These are phyloP conservation scores for Volucella inflata DNA, from an alignment of 2,888 invertebrate species.

Conservation along the genomic window DNA sequence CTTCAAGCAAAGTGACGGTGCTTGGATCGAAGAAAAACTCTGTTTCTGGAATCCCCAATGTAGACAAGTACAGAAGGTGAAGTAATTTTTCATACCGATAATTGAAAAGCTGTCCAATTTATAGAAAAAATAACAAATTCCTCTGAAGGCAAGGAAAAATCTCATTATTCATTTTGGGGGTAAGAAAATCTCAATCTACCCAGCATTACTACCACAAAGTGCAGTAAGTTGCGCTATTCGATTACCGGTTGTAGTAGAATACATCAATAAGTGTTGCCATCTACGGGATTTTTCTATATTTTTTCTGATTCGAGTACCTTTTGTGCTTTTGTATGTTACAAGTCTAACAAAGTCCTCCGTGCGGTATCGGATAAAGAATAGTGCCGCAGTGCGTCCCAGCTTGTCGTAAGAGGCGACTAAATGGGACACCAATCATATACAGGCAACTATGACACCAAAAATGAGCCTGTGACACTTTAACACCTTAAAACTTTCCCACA, in stretches of 20 bases:
- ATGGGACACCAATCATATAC: too few species aligned
- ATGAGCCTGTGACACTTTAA: too few species aligned
- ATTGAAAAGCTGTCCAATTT: conserved; percentile 74
- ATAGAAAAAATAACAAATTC: conserved; percentile 69
- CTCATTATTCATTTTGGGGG: conserved; percentile 67
- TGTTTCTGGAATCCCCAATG: background rate
- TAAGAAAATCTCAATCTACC: conserved; percentile 14
- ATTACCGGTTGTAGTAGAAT: background rate
- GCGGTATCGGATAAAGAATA: too few species aligned
- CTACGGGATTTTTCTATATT: background rate
- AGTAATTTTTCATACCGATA: conserved; percentile 65
- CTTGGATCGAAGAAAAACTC: background rate
- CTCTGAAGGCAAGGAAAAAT: conserved; percentile 49
- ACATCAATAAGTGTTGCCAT: too few species aligned
- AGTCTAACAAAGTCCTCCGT: too few species aligned
- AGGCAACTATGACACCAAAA: too few species aligned
- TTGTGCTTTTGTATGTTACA: background rate
- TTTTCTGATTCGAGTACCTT: background rate
- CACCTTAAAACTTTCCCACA: too few species aligned
- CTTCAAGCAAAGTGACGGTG: background rate
- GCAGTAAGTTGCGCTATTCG: conserved; percentile 48
- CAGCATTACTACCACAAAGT: conserved; percentile 11
- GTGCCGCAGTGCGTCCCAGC: too few species aligned
- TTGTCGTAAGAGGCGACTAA: too few species aligned
- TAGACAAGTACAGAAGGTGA: conserved; percentile 7